Evolutionary conservation across 64 coral and sea anemone genomes (phyloP).

Genomic region (Exaiptasia diaphana): DNA sequence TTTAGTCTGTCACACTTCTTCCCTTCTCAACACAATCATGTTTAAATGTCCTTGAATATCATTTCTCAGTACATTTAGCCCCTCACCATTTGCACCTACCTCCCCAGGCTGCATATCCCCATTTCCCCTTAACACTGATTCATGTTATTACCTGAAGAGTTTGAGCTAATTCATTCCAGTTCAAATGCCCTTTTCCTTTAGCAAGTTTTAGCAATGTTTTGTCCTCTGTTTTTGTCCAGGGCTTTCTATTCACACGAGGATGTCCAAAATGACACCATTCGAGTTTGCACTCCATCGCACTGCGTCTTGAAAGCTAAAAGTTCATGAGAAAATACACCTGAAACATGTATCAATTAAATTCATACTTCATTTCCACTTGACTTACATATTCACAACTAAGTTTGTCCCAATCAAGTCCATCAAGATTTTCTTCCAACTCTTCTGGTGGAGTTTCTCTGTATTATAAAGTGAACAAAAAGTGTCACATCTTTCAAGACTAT

Average conservation of each 20-base stretch:
- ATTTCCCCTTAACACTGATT: too few relatives aligned
- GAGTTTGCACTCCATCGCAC: conserved; percentile 56
- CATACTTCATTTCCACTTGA: not conserved
- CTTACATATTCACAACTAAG: conserved; percentile 50
- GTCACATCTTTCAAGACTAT: not conserved
- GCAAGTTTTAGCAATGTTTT: conserved; percentile 68
- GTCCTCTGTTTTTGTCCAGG: conserved; percentile 80
- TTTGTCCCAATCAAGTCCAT: conserved; percentile 58
- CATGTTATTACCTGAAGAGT: conserved; percentile 71
- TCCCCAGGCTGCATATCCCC: too few relatives aligned
- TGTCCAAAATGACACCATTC: conserved; percentile 84
- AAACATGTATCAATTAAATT: not conserved
- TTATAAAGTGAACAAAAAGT: not conserved
- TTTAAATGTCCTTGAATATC: too few relatives aligned
- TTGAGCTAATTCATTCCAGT: conserved; percentile 75
- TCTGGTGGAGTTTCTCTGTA: conserved; percentile 17
- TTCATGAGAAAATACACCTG: not conserved
- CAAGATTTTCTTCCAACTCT: conserved; percentile 4
- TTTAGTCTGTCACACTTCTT: not conserved
- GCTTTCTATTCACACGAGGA: conserved; percentile 59
- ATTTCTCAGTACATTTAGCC: too few relatives aligned
- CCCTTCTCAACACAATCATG: too few relatives aligned
- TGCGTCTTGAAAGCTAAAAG: conserved; percentile 62
- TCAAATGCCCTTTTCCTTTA: conserved; percentile 16
- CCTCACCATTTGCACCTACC: too few relatives aligned